Evolutionary conservation across 2,888 invertebrate genomes (phyloP), one percentile per base, ranked within the genome.

Genomic region (Pasiphila rectangulata): DNA sequence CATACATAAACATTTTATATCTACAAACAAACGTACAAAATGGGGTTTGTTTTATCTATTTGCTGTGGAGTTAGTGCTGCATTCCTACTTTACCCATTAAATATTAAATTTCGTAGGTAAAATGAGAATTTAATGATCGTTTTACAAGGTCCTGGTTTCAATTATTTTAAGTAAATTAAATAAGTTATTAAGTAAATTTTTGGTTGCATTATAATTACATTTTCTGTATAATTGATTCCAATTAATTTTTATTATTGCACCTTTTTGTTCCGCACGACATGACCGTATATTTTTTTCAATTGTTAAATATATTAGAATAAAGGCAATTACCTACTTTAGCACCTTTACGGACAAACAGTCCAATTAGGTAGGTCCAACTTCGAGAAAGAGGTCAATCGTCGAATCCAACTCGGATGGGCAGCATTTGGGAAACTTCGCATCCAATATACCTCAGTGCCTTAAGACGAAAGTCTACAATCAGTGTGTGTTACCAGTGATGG

Each of bases 1-100:
- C 60, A 60, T 50, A 54, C 43, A 47, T 38, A 52, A 48, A 51
- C 32, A 30, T 29, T 39, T 40, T 52, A 42, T 34, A 42, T 12
- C 34, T 35, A 29, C 17, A 24, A 46, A 42, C 25, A 23, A 51
- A 58, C 39, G 30, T 40, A 44, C 25, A 44, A 43, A 38, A 51
- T 54, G 55, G 59, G 54, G 57, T 59, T 61, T 51, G 24, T 30
- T 27, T 36, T 27, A 19, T 24, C 24, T 44, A 13, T 15, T 30
- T 15, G 3, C n/a, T 16, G 29, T 29, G 29, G 15, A 29, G 4
- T 13, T 7, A 1, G 1, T 13, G n/a, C n/a, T n/a, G n/a, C 15
- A 29, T 15, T 4, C 27, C n/a, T 15, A n/a, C 15, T 16, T 29
- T 15, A n/a, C 4, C 3, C 21, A 21, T 4, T 21, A 21, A 1